Evolutionary conservation across 2,113 vertebrate genomes (phyloP).

Genomic region (Eubucco bourcierii): DNA sequence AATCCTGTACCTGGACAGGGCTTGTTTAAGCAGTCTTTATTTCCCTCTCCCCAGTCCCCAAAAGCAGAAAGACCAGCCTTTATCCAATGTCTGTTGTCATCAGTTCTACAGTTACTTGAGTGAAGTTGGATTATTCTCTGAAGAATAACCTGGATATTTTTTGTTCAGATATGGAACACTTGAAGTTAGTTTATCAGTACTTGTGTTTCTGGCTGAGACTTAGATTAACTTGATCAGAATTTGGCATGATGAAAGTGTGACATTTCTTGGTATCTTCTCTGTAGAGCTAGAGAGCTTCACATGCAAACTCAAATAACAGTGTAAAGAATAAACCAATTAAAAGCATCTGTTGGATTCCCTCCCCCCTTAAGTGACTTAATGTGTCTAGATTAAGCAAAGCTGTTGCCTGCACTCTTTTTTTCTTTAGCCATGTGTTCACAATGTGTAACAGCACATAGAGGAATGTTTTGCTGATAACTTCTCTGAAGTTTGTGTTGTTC

Average conservation of each 20-base stretch:
- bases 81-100: background rate
- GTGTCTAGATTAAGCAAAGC: background rate
- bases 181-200: background rate
- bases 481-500: background rate
- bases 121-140: background rate
- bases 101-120: background rate
- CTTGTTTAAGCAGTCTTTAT: background rate
- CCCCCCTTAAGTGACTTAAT: background rate
- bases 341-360: background rate
- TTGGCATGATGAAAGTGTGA: background rate
- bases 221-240: background rate
- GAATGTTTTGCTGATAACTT: background rate
- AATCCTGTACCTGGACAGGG: background rate
- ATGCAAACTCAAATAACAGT: background rate
- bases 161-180: background rate
- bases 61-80: background rate
- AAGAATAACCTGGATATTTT: background rate
- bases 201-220: background rate
- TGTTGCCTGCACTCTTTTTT: background rate
- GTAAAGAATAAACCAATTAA: background rate
- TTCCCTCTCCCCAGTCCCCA: background rate
- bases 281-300: background rate
- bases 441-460: background rate
- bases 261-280: background rate
- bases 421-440: background rate